Evolutionary conservation across 2,888 invertebrate species (phyloP).

Genomic region (Papilio protenor): DNA sequence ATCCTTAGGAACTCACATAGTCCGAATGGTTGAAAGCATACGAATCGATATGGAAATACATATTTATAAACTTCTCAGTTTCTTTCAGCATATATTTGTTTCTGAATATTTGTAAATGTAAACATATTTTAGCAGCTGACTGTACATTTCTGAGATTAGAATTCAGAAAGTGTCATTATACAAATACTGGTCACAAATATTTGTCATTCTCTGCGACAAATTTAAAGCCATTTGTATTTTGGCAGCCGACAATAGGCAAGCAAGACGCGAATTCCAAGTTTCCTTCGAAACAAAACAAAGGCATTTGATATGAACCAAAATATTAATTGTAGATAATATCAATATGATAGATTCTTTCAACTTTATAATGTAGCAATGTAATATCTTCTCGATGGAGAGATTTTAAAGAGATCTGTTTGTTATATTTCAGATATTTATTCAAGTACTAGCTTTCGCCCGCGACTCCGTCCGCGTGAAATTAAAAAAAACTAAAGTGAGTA

Average conservation of each 20-base stretch:
- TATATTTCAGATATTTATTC: not conserved
- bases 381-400: not conserved
- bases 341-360: not conserved
- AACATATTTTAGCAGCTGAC: too few species aligned
- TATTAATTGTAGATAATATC: not conserved
- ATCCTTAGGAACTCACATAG: too few species aligned
- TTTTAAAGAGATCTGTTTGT: not conserved
- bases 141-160: not conserved
- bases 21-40: too few species aligned
- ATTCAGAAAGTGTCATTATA: not conserved
- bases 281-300: conserved; percentile 4
- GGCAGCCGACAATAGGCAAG: not conserved
- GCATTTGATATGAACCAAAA: not conserved
- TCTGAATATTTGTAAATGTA: too few species aligned
- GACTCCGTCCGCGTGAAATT: too few species aligned
- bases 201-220: conserved; percentile 1
- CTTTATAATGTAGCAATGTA: too few species aligned
- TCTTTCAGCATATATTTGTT: too few species aligned
- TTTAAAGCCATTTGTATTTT: conserved; percentile 1
- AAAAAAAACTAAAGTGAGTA: too few species aligned
- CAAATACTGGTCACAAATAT: conserved; percentile 3
- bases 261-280: not conserved
- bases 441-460: not conserved
- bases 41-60: too few species aligned
- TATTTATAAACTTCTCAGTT: too few species aligned